A percentile compares a stretch with the other conserved stretches of the same genome.
phyloP scores from a whole-genome alignment of 2,113 vertebrate species.

The Atrichornis clamosus region DNA sequence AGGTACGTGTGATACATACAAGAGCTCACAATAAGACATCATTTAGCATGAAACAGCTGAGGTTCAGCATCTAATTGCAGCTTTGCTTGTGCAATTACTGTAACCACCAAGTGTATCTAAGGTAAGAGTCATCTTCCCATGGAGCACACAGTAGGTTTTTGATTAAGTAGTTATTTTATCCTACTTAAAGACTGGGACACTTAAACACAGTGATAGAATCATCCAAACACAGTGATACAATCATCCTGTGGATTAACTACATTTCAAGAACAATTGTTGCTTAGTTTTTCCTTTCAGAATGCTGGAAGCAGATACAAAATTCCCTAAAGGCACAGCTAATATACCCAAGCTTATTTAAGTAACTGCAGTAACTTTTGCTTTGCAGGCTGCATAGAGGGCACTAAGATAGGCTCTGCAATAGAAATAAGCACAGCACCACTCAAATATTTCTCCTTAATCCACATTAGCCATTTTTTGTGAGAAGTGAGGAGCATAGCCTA shows the following conservation, averaged over 20 bases:
- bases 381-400: not conserved
- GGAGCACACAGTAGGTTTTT: not conserved
- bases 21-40: not conserved
- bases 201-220: not conserved
- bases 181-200: not conserved
- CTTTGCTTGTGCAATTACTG: not conserved
- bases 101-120: not conserved
- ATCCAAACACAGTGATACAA: not conserved
- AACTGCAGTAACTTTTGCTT: not conserved
- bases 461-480: not conserved
- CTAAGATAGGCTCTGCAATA: not conserved
- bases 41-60: not conserved
- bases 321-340: not conserved
- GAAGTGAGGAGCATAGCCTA: conserved; percentile 57
- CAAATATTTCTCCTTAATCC: not conserved
- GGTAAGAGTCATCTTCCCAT: not conserved
- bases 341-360: not conserved
- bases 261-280: not conserved
- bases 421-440: not conserved
- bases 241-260: not conserved
- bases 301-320: not conserved
- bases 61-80: not conserved
- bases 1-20: too few species aligned
- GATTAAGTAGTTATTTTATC: not conserved
- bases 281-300: not conserved